Evolutionary conservation across 2,888 invertebrate species (phyloP), one percentile per base, ranked within the genome.

Genomic region (Euproctis similis): DNA sequence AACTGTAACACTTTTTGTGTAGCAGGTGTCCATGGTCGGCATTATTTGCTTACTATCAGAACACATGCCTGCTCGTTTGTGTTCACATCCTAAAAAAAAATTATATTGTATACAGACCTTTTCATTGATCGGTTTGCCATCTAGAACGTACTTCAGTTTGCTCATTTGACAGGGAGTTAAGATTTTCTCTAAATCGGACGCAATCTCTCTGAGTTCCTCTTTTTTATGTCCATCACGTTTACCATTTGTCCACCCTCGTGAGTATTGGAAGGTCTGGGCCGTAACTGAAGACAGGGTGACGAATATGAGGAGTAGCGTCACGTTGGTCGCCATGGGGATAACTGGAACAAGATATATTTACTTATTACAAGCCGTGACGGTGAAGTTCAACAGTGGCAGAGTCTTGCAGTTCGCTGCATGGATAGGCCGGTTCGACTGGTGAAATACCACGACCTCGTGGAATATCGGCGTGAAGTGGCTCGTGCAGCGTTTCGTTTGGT

Each of bases 191-290:
- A 84, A 32, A 18, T 42, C 68, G 19, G 45, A 51, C 1, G 60
- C 46, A 1, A 70, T 32, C 1, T 73, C 71, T 11, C 50, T 59
- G 3, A 54, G 28, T 2, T 62, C 57, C 1, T 64, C 65, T 5
- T 52, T 45, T 34, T 50, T 61, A 34, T 63, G 68, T 0, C 75
- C 74, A 27, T 69, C 75, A 1, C 90, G 70, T 52, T 91, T 90
- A 11, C 92, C 92, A 54, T 91, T 92, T 38, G 90, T 92, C 92
- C 92, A 92, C 3, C 92, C 92, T 0, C 89, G 77, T 20, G 91
- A 92, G 67, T 92, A 92, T 55, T 92, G 92, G 75, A 92, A 92
- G 4, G 91, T 92, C 71, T 92, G 92, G 1, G 88, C 87, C 0
- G 84, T 60, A 24, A 81, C 84, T 3, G 76, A 63, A 0, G 78